Evolutionary conservation across 2,888 invertebrate genomes (phyloP).

Genomic region (Cheilosia impressa): DNA sequence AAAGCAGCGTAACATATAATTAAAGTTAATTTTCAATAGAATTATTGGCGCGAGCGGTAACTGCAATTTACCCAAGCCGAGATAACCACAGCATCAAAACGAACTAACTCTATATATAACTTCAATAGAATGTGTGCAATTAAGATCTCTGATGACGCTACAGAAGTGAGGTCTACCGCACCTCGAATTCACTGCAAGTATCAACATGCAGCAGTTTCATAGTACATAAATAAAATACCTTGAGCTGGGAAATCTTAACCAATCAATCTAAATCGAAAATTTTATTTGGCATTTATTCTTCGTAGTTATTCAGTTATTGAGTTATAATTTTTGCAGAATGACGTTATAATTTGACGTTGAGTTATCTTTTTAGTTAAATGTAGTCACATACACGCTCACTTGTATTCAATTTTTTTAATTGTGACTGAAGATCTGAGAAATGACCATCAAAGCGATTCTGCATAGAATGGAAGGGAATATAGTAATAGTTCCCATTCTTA

Average conservation of each 20-base stretch:
- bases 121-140: constrained; percentile 26
- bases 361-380: too few species aligned
- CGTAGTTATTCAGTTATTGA: not conserved
- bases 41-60: not conserved
- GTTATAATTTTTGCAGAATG: not conserved
- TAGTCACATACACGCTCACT: too few species aligned
- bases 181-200: constrained; percentile 3
- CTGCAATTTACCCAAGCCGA: not conserved
- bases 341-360: too few species aligned
- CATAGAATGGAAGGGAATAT: too few species aligned
- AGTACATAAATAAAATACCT: not conserved
- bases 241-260: not conserved
- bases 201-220: too few species aligned
- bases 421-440: too few species aligned
- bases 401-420: too few species aligned
- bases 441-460: too few species aligned
- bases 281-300: constrained; percentile 8
- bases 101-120: not conserved
- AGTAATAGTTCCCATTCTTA: too few species aligned
- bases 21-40: constrained; percentile 9
- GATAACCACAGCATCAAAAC: not conserved
- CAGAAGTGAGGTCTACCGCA: constrained; percentile 5
- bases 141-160: constrained; percentile 18
- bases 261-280: not conserved
- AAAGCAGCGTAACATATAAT: not conserved